These are phyloP conservation scores for Stomatorhinus walkeri DNA, from an alignment of 2,797 vertebrate genomes.

Conservation along the genomic window DNA sequence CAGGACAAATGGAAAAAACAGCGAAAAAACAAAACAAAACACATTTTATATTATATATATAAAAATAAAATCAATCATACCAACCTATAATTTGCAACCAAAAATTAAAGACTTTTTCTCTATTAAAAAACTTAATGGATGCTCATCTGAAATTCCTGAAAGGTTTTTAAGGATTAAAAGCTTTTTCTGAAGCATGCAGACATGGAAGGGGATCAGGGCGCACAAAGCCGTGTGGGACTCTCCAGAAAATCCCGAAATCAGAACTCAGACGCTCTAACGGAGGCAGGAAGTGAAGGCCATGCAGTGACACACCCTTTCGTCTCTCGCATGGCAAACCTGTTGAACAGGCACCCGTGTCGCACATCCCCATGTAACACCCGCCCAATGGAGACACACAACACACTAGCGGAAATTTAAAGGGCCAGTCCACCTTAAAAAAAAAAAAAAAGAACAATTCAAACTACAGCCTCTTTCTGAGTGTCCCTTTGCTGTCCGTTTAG, in stretches of 20 bases:
- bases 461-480: background rate
- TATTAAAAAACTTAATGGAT: background rate
- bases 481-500: background rate
- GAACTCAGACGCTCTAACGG: background rate
- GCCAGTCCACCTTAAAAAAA: background rate
- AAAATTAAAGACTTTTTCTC: background rate
- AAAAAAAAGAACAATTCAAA: background rate
- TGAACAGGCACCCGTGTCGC: background rate
- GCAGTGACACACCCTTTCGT: background rate
- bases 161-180: background rate
- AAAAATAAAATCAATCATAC: background rate
- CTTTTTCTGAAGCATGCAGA: background rate
- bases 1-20: conserved; percentile 17
- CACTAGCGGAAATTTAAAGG: background rate
- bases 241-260: background rate
- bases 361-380: background rate
- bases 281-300: background rate
- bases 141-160: background rate
- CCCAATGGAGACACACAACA: background rate
- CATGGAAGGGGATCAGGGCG: background rate
- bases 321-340: background rate
- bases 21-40: conserved; percentile 14
- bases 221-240: background rate
- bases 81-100: background rate
- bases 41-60: background rate